Evolutionary conservation across 2,888 invertebrate species (phyloP), one percentile per base, ranked within the genome.

Genomic region (Nomada hirtipes): DNA sequence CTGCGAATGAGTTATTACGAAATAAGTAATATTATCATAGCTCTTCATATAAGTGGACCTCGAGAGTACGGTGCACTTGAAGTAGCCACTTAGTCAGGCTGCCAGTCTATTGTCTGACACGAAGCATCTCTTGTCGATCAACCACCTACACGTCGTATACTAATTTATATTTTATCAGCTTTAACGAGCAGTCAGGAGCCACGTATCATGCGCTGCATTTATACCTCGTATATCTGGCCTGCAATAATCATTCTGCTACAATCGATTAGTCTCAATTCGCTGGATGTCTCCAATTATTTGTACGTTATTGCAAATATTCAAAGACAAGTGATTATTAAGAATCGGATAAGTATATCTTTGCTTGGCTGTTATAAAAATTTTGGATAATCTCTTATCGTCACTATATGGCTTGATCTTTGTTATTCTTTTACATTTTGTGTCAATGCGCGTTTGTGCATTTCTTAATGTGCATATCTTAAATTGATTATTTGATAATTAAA

Each of bases 51-150:
- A 72, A 77, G 81, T 64, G 59, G 63, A n/a, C 20, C 13, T 18
- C 60, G 53, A 36, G 47, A 44, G 76, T 20, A 65, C 52, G 26
- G 60, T 65, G 67, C 70, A 65, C 55, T 72, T 60, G 50, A 73
- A 85, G 75, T 65, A 73, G 60, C 55, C 72, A 85, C 78, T 86
- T 85, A 79, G 77, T 73, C 87, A 78, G 76, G 63, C 67, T 72
- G 64, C 75, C 71, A 73, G 70, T 76, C 68, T 69, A 75, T 83
- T 85, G 76, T 59, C 70, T 60, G 75, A 57, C 81, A 70, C 67
- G 72, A 79, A 85, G 75, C 70, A 73, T 85, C 68, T 67, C 81
- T 70, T 75, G 85, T 83, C 79, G 77, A 85, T 87, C 85, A 77
- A 73, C 78, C 74, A 57, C 70, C 70, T 63, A 59, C 64, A 69